Evolutionary conservation across 1,140 invertebrate species (phyloP).

Genomic region (Meloidogyne hapla): DNA sequence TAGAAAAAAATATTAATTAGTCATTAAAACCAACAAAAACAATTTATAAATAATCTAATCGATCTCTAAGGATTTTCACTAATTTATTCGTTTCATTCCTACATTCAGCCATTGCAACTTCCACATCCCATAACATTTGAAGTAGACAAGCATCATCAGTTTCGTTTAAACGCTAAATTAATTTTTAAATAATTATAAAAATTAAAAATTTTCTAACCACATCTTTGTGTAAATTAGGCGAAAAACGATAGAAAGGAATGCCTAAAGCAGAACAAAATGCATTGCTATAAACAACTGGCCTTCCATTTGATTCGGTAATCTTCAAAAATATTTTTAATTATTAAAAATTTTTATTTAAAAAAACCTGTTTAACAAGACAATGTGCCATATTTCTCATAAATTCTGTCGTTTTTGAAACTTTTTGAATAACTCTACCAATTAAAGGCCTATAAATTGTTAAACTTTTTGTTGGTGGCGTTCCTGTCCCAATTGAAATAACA

Average conservation of each 20-base stretch:
- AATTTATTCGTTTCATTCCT: background rate
- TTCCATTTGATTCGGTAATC: constrained; percentile 1
- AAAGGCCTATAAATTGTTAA: background rate
- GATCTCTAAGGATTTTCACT: background rate
- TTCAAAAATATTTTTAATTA: background rate
- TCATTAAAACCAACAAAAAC: background rate
- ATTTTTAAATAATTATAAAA: background rate
- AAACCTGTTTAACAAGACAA: constrained; percentile 1
- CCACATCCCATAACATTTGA: background rate
- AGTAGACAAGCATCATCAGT: background rate
- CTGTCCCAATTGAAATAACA: constrained; percentile 53
- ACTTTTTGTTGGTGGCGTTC: constrained; percentile 46
- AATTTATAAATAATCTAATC: background rate
- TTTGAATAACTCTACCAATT: background rate
- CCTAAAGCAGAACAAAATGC: background rate
- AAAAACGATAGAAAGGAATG: background rate
- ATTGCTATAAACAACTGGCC: background rate
- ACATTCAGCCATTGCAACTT: background rate
- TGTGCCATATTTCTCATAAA: constrained; percentile 3
- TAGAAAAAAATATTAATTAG: too few relatives aligned
- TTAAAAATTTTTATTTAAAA: background rate
- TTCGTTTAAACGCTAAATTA: background rate
- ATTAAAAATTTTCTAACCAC: background rate
- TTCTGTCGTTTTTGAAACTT: background rate
- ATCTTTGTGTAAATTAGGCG: background rate